Base-by-base conservation (phyloP, 2,113 vertebrate genomes). In the Tachuris rubrigastra region DNA sequence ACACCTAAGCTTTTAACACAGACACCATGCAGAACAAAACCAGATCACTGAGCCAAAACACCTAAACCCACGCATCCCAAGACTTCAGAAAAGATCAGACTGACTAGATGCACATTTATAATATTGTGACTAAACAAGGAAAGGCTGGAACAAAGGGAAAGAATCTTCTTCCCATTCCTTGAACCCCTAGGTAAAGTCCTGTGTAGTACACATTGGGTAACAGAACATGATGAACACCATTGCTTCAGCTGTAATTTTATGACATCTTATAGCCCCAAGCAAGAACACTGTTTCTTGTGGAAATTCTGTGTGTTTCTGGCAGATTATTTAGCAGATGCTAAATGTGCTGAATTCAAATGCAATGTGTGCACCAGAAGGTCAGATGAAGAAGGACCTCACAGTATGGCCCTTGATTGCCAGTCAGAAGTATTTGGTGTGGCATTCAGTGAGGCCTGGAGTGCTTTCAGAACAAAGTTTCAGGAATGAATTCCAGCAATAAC, bases 401-500 rank as follows among this genome's bases (percentile, higher is more conserved):
- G 27, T 39, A 41, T 2, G 7, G n/a, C 30, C 46, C 39, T 68
- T 55, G 42, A 75, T 52, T 7, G 23, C 22, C 22, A 24, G 21
- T 39, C 55, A 71, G 24, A 84, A 67, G 27, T 60, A 60, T 49
- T 68, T 50, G 37, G 25, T 55, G 42, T 31, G 3, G 62, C 60
- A 92, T 73, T 85, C 63, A 73, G 59, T 58, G 81, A 78, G 33
- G 44, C 58, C 42, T 92, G 22, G 55, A 92, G 87, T 55, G 89
- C 87, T 72, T 95, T 96, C 91, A 67, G 79, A 56, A 76, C 50
- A 77, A 95, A 94, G 71, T 75, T 85, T 83, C 88, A 93, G 94
- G 95, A 97, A 96, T 66, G 93, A 96, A 94, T 73, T 77, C 55
- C 37, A 87, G 53, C 33, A 78, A 62, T 81, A 81, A 7, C 23